Evolutionary conservation across 2,888 invertebrate species (phyloP), one percentile per base, ranked within the genome.

Genomic region (Eurytoma adleriae): DNA sequence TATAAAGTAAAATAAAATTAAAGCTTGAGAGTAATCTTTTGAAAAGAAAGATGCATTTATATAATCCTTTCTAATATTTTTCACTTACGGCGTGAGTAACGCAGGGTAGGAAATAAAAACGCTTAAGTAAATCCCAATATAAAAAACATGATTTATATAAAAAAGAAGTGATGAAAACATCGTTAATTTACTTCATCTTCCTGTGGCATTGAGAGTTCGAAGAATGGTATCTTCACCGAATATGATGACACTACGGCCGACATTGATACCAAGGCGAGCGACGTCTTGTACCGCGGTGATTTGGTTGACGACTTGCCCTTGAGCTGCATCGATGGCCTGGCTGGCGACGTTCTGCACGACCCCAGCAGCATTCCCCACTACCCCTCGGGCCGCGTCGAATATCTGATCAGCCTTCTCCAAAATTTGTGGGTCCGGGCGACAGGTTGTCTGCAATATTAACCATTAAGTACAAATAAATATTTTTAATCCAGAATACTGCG

Each of bases 321-420:
- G 76, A 13, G 73, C 82, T 3, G 73, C 69, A 54, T 77, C 79
- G 4, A 82, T 79, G 0, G 75, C 79, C 13, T 13, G 66, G 54
- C 64, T 66, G 14, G 66, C 79, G 4, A 70, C 76, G 10, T 66
- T 70, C 27, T 82, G 79, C n/a, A 69, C 82, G n/a, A 56, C 73
- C 0, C 70, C 76, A 1, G 66, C 59, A 0, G 20, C 79, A 3
- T 70, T 61, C 1, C 52, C 79, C 0, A 77, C 82, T 13, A 73
- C 73, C 14, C 66, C 73, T 0, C 77, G 48, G 0, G 69, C 79
- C 18, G 76, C 76, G 61, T 82, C 82, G 77, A 82, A 79, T 2
- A 82, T 77, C 52, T 77, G 76, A 0, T 48, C 82, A 14, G 77
- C 76, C 7, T 69, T 73, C 4, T 69, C 77, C 12, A 13, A 72